A percentile compares a stretch with the other conserved stretches of the same genome.
Conservation (phyloP, 2,113 vertebrate species). For the Solea senegalensis region DNA sequence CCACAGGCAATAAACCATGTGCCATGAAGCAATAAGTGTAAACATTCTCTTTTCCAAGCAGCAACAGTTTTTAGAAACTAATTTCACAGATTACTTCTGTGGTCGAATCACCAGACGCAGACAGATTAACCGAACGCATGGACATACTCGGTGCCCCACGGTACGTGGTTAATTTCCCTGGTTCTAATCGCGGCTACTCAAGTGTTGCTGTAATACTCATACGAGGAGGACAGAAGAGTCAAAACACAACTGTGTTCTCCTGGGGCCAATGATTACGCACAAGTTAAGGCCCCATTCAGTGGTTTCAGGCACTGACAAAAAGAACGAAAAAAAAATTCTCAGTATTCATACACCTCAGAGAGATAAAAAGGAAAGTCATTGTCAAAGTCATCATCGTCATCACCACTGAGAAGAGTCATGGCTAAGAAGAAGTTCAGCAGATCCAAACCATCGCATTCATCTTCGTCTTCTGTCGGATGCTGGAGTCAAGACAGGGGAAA, state of each 20-base stretch:
- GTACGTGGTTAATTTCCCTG: background rate
- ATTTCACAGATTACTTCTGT: slow-evolving; percentile 3
- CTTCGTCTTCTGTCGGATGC: slow-evolving; percentile 67
- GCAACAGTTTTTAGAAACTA: background rate
- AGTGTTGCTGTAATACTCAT: slow-evolving; percentile 1
- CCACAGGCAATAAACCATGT: slow-evolving; percentile 3
- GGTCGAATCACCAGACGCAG: background rate
- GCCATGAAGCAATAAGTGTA: background rate
- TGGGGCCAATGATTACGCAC: background rate
- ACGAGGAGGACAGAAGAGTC: slow-evolving; percentile 6
- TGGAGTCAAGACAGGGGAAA: background rate
- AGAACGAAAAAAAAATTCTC: background rate
- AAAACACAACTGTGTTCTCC: slow-evolving; percentile 17
- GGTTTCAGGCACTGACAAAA: slow-evolving; percentile 27
- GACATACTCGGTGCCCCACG: background rate
- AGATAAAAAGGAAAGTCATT: slow-evolving; percentile 45
- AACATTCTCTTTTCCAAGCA: background rate
- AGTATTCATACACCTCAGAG: slow-evolving; percentile 30
- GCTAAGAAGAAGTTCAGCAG: slow-evolving; percentile 73
- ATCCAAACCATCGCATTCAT: slow-evolving; percentile 56
- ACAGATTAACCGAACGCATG: slow-evolving; percentile 2
- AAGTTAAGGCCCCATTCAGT: background rate
- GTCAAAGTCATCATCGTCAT: slow-evolving; percentile 3
- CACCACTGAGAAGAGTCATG: slow-evolving; percentile 61
- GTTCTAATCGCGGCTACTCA: background rate